Evolutionary conservation across 2,888 invertebrate genomes (phyloP).

Genomic region (Clivina fossor): DNA sequence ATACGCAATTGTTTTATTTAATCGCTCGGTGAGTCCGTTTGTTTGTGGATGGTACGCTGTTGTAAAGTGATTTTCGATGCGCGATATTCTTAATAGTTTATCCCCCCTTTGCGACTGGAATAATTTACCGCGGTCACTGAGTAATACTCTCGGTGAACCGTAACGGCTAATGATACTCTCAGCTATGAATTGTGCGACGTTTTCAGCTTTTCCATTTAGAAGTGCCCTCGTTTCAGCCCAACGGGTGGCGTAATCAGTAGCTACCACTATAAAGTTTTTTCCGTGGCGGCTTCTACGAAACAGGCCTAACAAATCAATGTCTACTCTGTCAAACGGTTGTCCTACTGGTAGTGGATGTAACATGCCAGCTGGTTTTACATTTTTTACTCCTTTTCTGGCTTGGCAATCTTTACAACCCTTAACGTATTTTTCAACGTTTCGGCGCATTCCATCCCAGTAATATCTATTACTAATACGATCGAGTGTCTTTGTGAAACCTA

Average conservation of each 20-base stretch:
- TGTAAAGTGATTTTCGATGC: slow-evolving; percentile 19
- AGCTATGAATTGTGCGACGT: slow-evolving; percentile 33
- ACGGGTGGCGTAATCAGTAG: slow-evolving; percentile 41
- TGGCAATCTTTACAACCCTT: slow-evolving; percentile 38
- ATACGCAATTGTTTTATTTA: too few relatives aligned
- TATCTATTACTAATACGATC: slow-evolving; percentile 34
- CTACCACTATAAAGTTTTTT: slow-evolving; percentile 41
- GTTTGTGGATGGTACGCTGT: neutral
- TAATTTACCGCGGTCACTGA: slow-evolving; percentile 15
- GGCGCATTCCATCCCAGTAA: slow-evolving; percentile 36
- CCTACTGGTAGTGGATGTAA: slow-evolving; percentile 26
- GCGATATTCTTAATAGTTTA: slow-evolving; percentile 38
- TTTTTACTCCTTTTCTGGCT: slow-evolving; percentile 36
- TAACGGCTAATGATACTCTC: slow-evolving; percentile 25
- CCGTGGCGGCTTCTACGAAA: slow-evolving; percentile 35
- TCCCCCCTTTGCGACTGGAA: slow-evolving; percentile 38
- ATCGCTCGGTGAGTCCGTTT: slow-evolving; percentile 39
- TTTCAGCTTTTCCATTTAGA: slow-evolving; percentile 34
- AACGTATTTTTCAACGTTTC: slow-evolving; percentile 36
- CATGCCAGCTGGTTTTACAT: slow-evolving; percentile 35
- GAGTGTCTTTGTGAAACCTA: slow-evolving; percentile 23
- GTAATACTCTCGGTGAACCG: slow-evolving; percentile 3
- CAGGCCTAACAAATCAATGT: too few relatives aligned
- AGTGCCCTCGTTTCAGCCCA: slow-evolving; percentile 38
- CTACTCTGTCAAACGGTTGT: too few relatives aligned